A percentile compares a stretch with the other conserved stretches of the same genome.
Conservation (phyloP, 2,888 invertebrate genomes). For the Noctua pronuba region DNA sequence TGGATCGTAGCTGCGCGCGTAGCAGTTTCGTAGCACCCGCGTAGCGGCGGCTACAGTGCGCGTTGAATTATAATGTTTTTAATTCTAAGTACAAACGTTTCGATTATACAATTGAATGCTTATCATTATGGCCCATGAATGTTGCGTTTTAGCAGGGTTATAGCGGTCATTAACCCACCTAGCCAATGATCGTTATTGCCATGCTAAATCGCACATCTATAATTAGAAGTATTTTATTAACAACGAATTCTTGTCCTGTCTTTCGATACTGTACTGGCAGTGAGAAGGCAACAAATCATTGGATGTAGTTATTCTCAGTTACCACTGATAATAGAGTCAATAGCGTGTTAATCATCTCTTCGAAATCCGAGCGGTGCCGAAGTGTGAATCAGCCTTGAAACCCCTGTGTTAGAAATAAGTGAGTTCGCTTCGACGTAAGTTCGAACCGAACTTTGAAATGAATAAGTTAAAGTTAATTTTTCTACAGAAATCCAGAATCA, state of each 20-base stretch:
- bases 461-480: no score
- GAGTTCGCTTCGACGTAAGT: background rate
- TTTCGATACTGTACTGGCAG: background rate
- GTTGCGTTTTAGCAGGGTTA: background rate
- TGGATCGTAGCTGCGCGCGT: background rate
- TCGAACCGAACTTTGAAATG: background rate
- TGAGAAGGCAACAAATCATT: background rate
- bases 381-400: background rate
- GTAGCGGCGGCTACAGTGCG: constrained; percentile 32
- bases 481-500: background rate
- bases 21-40: constrained; percentile 36
- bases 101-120: background rate
- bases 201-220: background rate
- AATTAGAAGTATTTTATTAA: background rate
- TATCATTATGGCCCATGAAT: background rate
- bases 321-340: no score
- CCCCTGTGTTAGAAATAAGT: background rate
- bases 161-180: background rate
- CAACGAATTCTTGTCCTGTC: background rate
- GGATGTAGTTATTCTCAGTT: background rate
- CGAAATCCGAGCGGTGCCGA: background rate
- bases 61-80: background rate
- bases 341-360: background rate
- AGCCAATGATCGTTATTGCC: background rate
- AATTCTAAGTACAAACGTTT: background rate